Conservation (phyloP, 2,113 vertebrate genomes). For the Eira barbara region DNA sequence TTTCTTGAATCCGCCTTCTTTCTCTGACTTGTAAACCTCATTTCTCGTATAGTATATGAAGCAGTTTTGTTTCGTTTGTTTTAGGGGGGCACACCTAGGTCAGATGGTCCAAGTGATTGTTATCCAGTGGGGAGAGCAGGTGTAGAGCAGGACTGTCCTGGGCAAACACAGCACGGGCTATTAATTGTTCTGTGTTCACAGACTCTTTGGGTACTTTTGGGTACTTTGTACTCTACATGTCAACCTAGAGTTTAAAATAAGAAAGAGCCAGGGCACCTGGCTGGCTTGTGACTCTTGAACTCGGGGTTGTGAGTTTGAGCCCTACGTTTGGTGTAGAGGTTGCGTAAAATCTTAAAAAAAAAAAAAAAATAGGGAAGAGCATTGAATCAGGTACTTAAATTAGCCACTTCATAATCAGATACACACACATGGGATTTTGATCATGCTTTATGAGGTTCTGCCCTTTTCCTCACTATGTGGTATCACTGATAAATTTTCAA, state of each 20-base stretch:
- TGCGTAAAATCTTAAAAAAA: not conserved
- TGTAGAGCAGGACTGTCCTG: rapidly evolving
- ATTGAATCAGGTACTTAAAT: not conserved
- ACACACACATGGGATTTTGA: rapidly evolving
- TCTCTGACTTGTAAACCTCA: not conserved
- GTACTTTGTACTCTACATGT: not conserved
- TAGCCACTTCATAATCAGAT: not conserved
- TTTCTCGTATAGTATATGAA: not conserved
- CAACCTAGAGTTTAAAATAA: not conserved
- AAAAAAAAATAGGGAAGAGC: not conserved
- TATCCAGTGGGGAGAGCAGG: rapidly evolving
- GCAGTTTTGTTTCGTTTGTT: not conserved
- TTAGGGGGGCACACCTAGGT: not conserved
- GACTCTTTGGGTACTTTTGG: no score
- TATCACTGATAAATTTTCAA: not conserved
- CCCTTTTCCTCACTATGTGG: not conserved
- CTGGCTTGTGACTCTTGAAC: not conserved
- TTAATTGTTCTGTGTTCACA: not conserved
- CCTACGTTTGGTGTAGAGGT: not conserved
- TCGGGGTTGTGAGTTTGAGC: not conserved
- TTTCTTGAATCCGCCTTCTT: not conserved
- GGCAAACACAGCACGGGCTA: rapidly evolving
- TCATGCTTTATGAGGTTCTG: not conserved
- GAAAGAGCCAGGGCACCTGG: not conserved
- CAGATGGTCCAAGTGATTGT: rapidly evolving